A percentile compares a stretch with the other conserved stretches of the same genome.
These are phyloP conservation scores for Drosophila albomicans DNA, from an alignment of 1,140 invertebrate genomes.

Conservation along the genomic window DNA sequence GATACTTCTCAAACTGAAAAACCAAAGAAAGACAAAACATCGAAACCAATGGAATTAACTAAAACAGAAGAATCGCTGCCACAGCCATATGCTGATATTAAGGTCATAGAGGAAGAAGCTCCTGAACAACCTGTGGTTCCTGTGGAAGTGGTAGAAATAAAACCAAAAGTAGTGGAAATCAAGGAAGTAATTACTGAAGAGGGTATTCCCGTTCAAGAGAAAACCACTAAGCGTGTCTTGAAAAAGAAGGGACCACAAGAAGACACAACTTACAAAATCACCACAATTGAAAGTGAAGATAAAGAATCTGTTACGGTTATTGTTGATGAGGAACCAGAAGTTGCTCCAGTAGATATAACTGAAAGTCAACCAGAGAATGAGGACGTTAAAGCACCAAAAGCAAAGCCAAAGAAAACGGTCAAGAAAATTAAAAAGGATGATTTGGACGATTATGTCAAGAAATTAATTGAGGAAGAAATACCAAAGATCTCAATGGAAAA, in stretches of 20 bases:
- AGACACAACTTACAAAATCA: slow-evolving; percentile 83
- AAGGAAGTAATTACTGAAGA: slow-evolving; percentile 67
- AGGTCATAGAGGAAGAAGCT: slow-evolving; percentile 58
- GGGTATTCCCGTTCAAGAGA: slow-evolving; percentile 75
- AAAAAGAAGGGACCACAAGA: slow-evolving; percentile 84
- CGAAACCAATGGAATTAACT: slow-evolving; percentile 37
- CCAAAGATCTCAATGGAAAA: slow-evolving; percentile 71
- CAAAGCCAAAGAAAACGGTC: slow-evolving; percentile 75
- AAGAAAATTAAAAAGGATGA: slow-evolving; percentile 75
- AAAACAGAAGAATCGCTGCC: slow-evolving; percentile 25
- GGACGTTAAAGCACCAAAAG: slow-evolving; percentile 58
- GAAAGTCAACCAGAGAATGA: slow-evolving; percentile 62
- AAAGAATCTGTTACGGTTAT: slow-evolving; percentile 76
- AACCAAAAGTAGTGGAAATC: slow-evolving; percentile 67
- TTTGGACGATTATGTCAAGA: slow-evolving; percentile 68
- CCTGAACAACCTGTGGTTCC: slow-evolving; percentile 35
- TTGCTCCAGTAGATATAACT: slow-evolving; percentile 14
- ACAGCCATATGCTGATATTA: slow-evolving; percentile 55
- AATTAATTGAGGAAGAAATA: slow-evolving; percentile 73
- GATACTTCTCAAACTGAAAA: slow-evolving; percentile 55
- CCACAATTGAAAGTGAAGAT: slow-evolving; percentile 83
- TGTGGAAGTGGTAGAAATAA: slow-evolving; percentile 70
- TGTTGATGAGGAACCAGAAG: slow-evolving; percentile 65
- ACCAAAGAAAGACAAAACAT: slow-evolving; percentile 62
- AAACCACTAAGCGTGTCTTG: slow-evolving; percentile 81